Evolutionary conservation across 2,113 vertebrate genomes (phyloP), one percentile per base, ranked within the genome.

Genomic region (Agelaius phoeniceus): DNA sequence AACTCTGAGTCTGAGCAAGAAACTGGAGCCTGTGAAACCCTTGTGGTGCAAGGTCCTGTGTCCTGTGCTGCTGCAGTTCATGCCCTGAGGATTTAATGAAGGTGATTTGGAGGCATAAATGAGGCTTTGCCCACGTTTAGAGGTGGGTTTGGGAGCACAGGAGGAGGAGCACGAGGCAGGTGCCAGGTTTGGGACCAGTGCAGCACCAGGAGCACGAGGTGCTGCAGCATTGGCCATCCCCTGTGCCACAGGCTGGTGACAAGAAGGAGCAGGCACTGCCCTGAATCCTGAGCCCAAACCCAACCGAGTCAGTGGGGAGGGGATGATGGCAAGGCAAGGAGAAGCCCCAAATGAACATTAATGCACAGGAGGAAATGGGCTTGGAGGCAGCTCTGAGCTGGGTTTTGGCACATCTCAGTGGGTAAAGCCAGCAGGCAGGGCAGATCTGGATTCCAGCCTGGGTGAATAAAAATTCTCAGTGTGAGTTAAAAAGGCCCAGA

Each of bases 121-220:
- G 10, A 21, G 55, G 46, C 55, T 79, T 24, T 73, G 62, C 9
- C 4, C 31, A 46, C 39, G 15, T 72, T 63, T 28, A 41, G 21
- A 6, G 39, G 20, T 55, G 58, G 0, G 0, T 13, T 55, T 4
- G 0, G 49, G 43, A 27, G 5, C 23, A 10, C 2, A 15, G 55
- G 23, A 86, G 37, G 0, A 3, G 6, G 48, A 67, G 20, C 31
- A 31, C 1, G 7, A 83, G 44, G 33, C 48, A 37, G 5, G 10
- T 17, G 28, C 52, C 51, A 54, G 0, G 0, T 13, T 52, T 4
- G 0, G 49, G 43, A 23, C 8, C 26, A 9, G 37, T 37, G 37
- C 37, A 37, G 37, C 30, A 31, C 11, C 7, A 55, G 54, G 18
- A 55, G 30, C 54, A 20, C 1, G 8, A 84, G 4, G 10, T 31